phyloP scores from a whole-genome alignment of 1,140 invertebrate genomes.

The Schlechtendalia chinensis region DNA sequence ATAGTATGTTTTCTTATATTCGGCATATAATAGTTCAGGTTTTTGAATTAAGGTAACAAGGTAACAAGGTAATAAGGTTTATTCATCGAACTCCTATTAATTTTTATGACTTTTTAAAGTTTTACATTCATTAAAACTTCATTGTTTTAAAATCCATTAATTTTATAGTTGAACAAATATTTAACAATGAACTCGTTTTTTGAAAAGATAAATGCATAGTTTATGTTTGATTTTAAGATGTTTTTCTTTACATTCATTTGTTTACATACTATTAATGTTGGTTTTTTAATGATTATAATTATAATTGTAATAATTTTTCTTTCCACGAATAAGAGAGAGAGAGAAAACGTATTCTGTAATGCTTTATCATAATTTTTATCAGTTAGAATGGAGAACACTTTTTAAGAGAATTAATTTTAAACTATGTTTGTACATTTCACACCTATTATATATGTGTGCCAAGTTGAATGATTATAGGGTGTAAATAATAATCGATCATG shows the following conservation, averaged over 20 bases:
- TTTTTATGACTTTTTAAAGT: constrained; percentile 5
- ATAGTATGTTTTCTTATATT: not conserved
- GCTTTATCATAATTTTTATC: no score
- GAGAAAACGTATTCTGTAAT: no score
- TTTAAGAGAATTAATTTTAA: no score
- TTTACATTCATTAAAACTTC: not conserved
- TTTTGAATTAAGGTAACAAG: not conserved
- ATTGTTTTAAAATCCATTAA: not conserved
- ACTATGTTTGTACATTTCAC: no score
- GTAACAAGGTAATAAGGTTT: no score
- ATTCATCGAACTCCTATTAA: not conserved
- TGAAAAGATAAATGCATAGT: not conserved
- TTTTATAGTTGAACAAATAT: not conserved
- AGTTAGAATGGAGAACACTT: no score
- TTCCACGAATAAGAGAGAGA: no score
- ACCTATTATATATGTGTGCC: no score
- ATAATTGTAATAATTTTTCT: not conserved
- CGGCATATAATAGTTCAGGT: not conserved
- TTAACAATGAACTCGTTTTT: not conserved
- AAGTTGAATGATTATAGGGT: no score
- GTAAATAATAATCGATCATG: no score
- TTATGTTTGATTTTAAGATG: not conserved
- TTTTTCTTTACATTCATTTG: not conserved
- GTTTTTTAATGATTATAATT: not conserved
- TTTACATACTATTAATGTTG: not conserved